A percentile compares a stretch with the other conserved stretches of the same genome.
Evolutionary conservation across 2,888 invertebrate genomes (phyloP).

Genomic region (Trachelus tabidus): DNA sequence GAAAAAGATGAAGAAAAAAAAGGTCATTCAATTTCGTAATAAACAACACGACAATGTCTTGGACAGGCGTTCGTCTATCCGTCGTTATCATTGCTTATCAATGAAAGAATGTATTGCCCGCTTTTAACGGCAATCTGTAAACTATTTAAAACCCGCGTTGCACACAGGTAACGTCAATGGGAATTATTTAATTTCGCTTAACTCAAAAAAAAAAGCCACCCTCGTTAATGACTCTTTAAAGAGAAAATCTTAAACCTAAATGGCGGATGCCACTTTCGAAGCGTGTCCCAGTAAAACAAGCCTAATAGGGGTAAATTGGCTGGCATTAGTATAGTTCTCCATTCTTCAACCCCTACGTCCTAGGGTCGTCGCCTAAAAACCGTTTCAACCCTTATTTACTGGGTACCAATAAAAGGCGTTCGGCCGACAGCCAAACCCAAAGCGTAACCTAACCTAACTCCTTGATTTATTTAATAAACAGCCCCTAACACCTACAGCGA

Average conservation of each 20-base stretch:
- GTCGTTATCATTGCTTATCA: not conserved
- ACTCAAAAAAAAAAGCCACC: not conserved
- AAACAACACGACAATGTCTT: too few relatives aligned
- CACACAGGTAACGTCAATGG: not conserved
- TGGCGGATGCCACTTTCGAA: not conserved
- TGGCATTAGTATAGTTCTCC: not conserved
- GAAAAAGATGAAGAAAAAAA: too few relatives aligned
- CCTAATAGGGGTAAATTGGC: constrained; percentile 4
- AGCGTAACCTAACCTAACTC: not conserved
- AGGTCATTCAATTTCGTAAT: too few relatives aligned
- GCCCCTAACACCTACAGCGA: not conserved
- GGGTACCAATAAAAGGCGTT: not conserved
- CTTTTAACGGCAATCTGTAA: not conserved
- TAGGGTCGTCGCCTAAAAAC: not conserved
- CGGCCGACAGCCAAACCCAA: not conserved
- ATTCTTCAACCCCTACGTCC: not conserved
- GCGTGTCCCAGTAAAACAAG: not conserved
- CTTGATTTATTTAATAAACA: not conserved
- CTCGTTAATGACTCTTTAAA: not conserved
- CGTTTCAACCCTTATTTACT: not conserved
- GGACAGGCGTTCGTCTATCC: not conserved
- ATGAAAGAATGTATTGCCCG: not conserved
- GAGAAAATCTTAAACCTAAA: not conserved
- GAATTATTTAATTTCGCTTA: not conserved
- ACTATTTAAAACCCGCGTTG: not conserved